Conservation (phyloP, 2,888 invertebrate genomes). For the Mystacides longicornis region DNA sequence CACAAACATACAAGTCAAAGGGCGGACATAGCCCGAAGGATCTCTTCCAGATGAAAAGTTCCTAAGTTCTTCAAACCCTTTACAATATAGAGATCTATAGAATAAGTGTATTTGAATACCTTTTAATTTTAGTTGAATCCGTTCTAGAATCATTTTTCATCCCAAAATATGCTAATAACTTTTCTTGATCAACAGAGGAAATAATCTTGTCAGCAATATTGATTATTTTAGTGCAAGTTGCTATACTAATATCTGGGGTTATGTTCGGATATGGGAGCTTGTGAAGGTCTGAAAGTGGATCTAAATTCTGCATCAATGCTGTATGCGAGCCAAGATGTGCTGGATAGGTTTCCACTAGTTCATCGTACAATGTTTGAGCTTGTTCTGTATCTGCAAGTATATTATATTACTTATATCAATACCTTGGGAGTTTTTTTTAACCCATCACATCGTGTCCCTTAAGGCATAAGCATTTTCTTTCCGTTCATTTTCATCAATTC, state of each 20-base stretch:
- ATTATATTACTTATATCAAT: too few species aligned
- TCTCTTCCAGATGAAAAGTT: too few species aligned
- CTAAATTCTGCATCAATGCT: constrained; percentile 71
- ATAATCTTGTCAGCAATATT: constrained; percentile 59
- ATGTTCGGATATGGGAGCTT: constrained; percentile 47
- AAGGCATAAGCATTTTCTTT: too few species aligned
- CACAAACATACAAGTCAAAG: too few species aligned
- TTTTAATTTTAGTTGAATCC: constrained; percentile 79
- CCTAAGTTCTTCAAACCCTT: too few species aligned
- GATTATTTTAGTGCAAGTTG: constrained; percentile 43
- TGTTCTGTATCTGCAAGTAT: constrained; percentile 53
- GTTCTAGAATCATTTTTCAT: constrained; percentile 75
- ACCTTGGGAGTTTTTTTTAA: too few species aligned
- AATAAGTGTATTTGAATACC: constrained; percentile 50
- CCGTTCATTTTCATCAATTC: too few species aligned
- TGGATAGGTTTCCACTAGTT: constrained; percentile 62
- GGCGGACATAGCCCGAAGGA: too few species aligned
- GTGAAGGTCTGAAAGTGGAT: constrained; percentile 44
- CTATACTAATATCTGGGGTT: constrained; percentile 38
- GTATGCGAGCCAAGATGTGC: constrained; percentile 71
- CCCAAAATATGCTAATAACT: constrained; percentile 74
- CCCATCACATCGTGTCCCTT: too few species aligned
- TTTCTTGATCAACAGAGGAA: constrained; percentile 65
- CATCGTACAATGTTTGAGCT: constrained; percentile 65
- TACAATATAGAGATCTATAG: too few species aligned